Base-by-base conservation (phyloP, 2,113 vertebrate species). In the Fulmarus glacialis region DNA sequence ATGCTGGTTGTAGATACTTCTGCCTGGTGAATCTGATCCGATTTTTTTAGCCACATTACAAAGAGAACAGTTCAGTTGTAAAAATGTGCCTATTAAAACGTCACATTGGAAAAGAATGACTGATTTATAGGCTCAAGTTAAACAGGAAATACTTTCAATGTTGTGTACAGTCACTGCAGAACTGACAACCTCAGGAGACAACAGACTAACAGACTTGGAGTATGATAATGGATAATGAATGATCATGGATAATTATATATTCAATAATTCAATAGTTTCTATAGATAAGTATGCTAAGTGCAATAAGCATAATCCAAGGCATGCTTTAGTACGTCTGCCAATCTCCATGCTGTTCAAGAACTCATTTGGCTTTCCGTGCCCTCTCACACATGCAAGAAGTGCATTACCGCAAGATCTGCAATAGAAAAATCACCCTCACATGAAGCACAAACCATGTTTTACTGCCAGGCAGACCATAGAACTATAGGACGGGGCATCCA, bases 331-430 rank as follows among this genome's bases (percentile, higher is more conserved):
- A 38, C 4, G 5, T 42, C 29, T 48, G 36, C 23, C 52, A 27
- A 43, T 67, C 21, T 64, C 45, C 36, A 22, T 3, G 24, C 6
- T 45, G 21, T 60, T 63, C n/a, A 64, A n/a, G 27, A 82, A 87
- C 34, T 66, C 4, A 2, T 45, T 36, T 82, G 75, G 10, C 59
- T 67, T 89, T 40, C 18, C 0, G 0, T 50, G 21, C 8, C 6
- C 8, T n/a, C 18, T 66, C 42, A 87, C 43, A 52, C 26, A 36
- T 3, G 13, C 8, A 63, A 19, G 34, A 56, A n/a, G 7, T 26
- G 47, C 29, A 52, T 27, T 52, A 71, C 26, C 19, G 23, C 8
- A 50, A 45, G 4, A 26, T 27, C 5, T 27, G 23, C 11, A 73
- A 82, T 2, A 79, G 23, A 79, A 79, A 59, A 82, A 32, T 45